Base-by-base conservation (phyloP, 2,888 invertebrate species). In the Pimpla rufipes region DNA sequence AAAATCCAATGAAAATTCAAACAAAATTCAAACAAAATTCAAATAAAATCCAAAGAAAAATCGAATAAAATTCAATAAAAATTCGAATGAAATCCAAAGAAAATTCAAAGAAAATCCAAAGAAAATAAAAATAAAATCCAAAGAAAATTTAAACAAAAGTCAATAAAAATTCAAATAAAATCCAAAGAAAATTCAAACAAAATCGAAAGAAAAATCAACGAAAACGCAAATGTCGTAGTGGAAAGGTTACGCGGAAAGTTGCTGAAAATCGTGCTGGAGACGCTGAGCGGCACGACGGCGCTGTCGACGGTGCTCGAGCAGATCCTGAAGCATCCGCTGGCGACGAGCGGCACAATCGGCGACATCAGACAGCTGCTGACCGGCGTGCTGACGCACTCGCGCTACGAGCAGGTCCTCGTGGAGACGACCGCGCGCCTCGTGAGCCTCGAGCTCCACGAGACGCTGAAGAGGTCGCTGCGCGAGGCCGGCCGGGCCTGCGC, bases 331-430 rank as follows among this genome's bases (percentile, higher is more conserved):
- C 93, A 93, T 86, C 90, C 94, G 89, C 50, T 94, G 89, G 88
- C 94, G 89, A 90, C 94, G 79, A 94, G 94, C 85, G 94, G 94
- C 29, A 95, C 94, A 84, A 95, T 96, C 89, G 96, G 96, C 23
- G 96, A 96, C 90, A 94, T 96, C 81, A 95, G 95, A 87, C 94
- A 94, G 85, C 93, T 96, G 52, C 89, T 95, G 47, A 93, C 95
- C 93, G 96, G 96, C 73, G 97, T 97, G 94, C 93, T 97, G 84
- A 95, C 96, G 18, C 97, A 97, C 88, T 97, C 97, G 83, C 95
- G 95, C 45, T 96, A 97, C 90, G 97, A 97, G 91, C 95, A 96
- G 89, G 95, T 96, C 64, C 94, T 97, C 88, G 94, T 97, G 87
- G 95, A 95, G 86, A 95, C 96, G 0, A 96, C 96, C 3, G 95